Base-by-base conservation (phyloP, 2,113 vertebrate genomes). In the Peromyscus californicus region DNA sequence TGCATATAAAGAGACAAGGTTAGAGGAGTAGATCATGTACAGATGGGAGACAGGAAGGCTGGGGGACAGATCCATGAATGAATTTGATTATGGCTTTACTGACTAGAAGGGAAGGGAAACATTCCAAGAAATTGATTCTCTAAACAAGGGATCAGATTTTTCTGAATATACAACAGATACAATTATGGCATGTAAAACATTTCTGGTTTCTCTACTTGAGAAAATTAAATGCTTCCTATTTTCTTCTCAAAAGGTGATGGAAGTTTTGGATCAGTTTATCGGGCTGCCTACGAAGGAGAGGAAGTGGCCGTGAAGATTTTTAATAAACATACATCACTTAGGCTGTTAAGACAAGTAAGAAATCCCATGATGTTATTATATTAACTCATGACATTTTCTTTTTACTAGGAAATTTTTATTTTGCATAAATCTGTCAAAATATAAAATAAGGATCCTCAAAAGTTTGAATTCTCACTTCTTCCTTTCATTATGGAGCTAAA, bases 251-350 rank as follows among this genome's bases (percentile, higher is more conserved):
- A 97, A 99, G 99, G 99, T 54, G 99, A 99, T 65, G 99, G 99
- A n/a, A 99, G 99, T 26, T 99, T 99, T 98, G 99, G 99, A 89
- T 99, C 99, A 0, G 99, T 99, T 36, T 99, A 99, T 91, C 99
- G 99, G 97, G 99, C 99, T 1, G 95, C 99, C 70, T 99, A 99
- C 65, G 99, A 98, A 98, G 99, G 99, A 22, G 99, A 99, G 98
- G 99, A 99, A 45, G 99, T 99, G 26, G 99, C 99, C 0, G 99
- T 99, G 89, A 99, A 99, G 98, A 98, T 99, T 96, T 99, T 99
- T 98, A 99, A 99, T 98, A 99, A 99, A 79, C 99, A 99, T 36
- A 99, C 99, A 1, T 99, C 99, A 79, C 99, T 99, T 97, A 98
- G 99, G 72, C 99, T 99, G 51, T 98, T 99, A 42, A 98, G 99